Evolutionary conservation across 2,113 vertebrate genomes (phyloP).

Genomic region (Noturus placidus): DNA sequence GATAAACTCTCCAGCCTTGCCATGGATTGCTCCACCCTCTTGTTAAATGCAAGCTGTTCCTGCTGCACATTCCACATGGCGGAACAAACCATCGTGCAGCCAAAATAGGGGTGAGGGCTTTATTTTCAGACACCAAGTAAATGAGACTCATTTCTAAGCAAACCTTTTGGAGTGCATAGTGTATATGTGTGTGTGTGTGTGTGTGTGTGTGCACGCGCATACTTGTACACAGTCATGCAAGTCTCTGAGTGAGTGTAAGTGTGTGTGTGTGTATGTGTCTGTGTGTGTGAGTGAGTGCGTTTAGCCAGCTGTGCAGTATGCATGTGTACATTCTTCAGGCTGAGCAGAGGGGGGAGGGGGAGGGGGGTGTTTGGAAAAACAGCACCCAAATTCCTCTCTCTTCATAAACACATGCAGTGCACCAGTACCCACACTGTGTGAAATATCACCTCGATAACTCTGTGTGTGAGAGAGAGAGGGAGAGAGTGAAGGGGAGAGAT

Average conservation of each 20-base stretch:
- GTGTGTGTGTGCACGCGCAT: background rate
- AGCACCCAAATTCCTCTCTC: constrained; percentile 56
- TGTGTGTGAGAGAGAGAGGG: background rate
- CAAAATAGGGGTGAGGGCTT: constrained; percentile 51
- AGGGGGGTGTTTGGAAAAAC: constrained; percentile 49
- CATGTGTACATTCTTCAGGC: constrained; percentile 55
- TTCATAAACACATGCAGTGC: constrained; percentile 60
- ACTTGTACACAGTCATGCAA: constrained; percentile 17
- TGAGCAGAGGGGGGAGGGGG: constrained; percentile 33
- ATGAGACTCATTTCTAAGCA: constrained; percentile 6
- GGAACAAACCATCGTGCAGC: constrained; percentile 63
- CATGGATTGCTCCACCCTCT: constrained; percentile 60
- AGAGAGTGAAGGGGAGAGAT: background rate
- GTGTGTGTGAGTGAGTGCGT: constrained; percentile 55
- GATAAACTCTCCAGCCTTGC: constrained; percentile 51
- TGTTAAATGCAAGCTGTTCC: constrained; percentile 67
- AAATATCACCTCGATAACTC: background rate
- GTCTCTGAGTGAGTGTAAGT: background rate
- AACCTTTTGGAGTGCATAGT: background rate
- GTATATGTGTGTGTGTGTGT: constrained; percentile 17
- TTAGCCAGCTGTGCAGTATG: constrained; percentile 58
- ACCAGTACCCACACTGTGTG: background rate
- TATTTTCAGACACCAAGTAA: background rate
- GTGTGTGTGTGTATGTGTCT: constrained; percentile 7
- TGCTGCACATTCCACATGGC: constrained; percentile 67